Base-by-base conservation (phyloP, 1,140 invertebrate species). In the Neodiprion virginianus region DNA sequence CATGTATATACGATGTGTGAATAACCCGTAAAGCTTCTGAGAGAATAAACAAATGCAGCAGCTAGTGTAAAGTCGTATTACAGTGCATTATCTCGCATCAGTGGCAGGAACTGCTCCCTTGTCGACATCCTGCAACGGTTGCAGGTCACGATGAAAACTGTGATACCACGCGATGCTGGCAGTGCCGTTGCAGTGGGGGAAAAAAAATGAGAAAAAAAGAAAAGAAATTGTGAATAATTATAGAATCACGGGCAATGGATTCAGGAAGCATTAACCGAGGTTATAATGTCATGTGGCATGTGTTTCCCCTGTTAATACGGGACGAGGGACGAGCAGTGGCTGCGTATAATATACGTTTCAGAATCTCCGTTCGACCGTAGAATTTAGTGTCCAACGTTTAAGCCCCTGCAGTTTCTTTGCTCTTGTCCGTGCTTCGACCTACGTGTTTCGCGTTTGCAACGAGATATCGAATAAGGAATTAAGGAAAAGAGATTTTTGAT, bases 201-300 rank as follows among this genome's bases (percentile, higher is more conserved):
- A 40, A 40, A 40, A 40, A 40, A 40, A 5, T 40, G 28, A 40
- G 5, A 40, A 3, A 40, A 40, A 40, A 40, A 21, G 17, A 21
- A 21, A 21, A 21, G 17, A 40, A 40, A 61, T 14, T 12, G 53
- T 14, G 53, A 14, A 17, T 61, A 61, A 61, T 61, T 61, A 14
- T 61, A 61, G 53, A 61, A 7, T 12, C 53, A 40, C 28, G 28
- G 28, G 53, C n/a, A 61, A 61, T 61, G 53, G 5, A 61, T 61
- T 61, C n/a, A 61, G 53, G 53, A 61, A 61, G 53, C 53, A 61
- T 61, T 61, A 61, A 61, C 53, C 53, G n/a, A 61, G 53, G 53
- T 61, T 61, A 61, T 61, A 61, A 14, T 61, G 53, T 61, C 53
- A 61, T 8, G 53, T 61, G 53, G 53, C 53, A 5, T 61, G 53